These are phyloP conservation scores for Vannuccia rotundouncinata DNA, from an alignment of 2,888 invertebrate genomes.

Conservation along the genomic window DNA sequence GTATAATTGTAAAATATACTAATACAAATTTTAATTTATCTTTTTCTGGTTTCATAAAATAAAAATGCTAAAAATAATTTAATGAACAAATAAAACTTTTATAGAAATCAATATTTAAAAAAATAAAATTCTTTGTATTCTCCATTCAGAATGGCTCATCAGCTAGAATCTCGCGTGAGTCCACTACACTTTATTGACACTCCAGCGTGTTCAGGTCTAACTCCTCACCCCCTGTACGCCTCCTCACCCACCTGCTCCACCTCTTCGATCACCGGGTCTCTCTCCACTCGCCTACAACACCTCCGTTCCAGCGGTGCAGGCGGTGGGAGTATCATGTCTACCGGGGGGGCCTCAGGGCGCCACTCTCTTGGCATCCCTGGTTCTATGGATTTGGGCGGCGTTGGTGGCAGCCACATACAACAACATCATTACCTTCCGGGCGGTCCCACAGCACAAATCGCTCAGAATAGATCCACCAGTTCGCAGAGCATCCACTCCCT, in stretches of 20 bases:
- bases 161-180: slow-evolving; percentile 19
- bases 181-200: slow-evolving; percentile 25
- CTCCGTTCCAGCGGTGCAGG: slow-evolving; percentile 26
- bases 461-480: slow-evolving; percentile 32
- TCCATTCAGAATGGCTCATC: slow-evolving; percentile 13
- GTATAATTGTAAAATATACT: too few relatives aligned
- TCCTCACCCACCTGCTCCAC: neutral
- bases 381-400: slow-evolving; percentile 18
- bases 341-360: slow-evolving; percentile 1
- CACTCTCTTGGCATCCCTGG: neutral
- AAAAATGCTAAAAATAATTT: too few relatives aligned
- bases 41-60: too few relatives aligned
- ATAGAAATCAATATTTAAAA: too few relatives aligned
- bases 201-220: slow-evolving; percentile 4
- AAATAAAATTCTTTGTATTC: too few relatives aligned
- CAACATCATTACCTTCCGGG: slow-evolving; percentile 31
- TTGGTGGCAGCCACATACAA: neutral
- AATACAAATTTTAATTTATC: too few relatives aligned
- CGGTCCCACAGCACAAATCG: neutral
- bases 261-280: slow-evolving; percentile 16
- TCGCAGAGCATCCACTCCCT: slow-evolving; percentile 24
- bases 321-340: slow-evolving; percentile 2
- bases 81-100: too few relatives aligned
- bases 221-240: slow-evolving; percentile 8
- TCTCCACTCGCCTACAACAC: slow-evolving; percentile 30